Base-by-base conservation (phyloP, 2,888 invertebrate genomes). In the Prenolepis imparis region DNA sequence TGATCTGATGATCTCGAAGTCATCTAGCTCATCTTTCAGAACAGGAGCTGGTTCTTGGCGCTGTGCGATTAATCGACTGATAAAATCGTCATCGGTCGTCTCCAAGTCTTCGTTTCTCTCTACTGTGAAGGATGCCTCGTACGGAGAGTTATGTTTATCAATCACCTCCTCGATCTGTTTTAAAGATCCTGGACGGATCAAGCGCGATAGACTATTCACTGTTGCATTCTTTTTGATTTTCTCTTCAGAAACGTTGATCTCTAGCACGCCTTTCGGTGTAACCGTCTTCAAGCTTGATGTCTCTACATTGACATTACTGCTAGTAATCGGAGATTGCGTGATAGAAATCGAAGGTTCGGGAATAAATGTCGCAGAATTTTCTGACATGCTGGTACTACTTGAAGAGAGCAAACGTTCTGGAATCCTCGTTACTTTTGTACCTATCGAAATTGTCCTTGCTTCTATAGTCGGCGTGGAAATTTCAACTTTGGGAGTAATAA, bases 71-170 rank as follows among this genome's bases (percentile, higher is more conserved):
- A 93, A 72, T 77, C 88, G 88, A 36, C 86, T 82, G 28, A 92
- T 88, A 0, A 90, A 39, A 15, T 86, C 87, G 0, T 59, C 78
- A 9, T 41, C 66, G 0, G 11, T 72, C 0, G 88, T n/a, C 1
- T 66, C 21, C n/a, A 82, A 41, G 28, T 77, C 64, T 77, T 80
- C 82, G 11, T 89, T 78, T 9, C 78, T 86, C 12, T 91, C 89
- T n/a, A 93, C 78, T 0, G 89, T 83, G n/a, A 93, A n/a, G 0
- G 91, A 90, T 0, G 93, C 84, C 59, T 92, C 88, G 21, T 90
- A 90, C 0, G 93, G 93, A 3, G 92, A 89, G 48, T 90, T 90
- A 3, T 70, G 77, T 21, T 73, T 63, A 0, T 88, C 81, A 4
- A 87, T 86, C 5, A 21, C 32, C 0, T 88, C 86, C 3, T 89